Percentiles rank a stretch among this genome's conserved stretches.
phyloP scores from a whole-genome alignment of 1,140 invertebrate genomes.

The Dendrolimus kikuchii region DNA sequence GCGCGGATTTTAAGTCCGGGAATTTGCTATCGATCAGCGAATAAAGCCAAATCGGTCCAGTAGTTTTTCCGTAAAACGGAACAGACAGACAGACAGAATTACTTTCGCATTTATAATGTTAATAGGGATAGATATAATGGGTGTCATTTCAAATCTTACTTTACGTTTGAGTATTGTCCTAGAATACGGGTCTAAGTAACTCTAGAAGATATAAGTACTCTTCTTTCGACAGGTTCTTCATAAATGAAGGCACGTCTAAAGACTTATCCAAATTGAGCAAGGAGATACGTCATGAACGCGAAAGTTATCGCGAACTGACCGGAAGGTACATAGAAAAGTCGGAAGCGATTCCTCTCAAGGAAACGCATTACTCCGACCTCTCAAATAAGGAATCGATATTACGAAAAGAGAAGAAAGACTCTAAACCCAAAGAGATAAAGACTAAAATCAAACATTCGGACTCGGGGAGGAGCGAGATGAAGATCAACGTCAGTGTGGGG shows the following conservation, averaged over 20 bases:
- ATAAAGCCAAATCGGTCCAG: no score
- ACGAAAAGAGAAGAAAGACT: constrained; percentile 57
- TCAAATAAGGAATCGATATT: constrained; percentile 51
- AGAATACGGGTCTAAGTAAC: no score
- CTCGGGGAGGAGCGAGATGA: constrained; percentile 69
- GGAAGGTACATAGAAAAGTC: constrained; percentile 64
- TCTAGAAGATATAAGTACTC: no score
- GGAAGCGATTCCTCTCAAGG: constrained; percentile 45
- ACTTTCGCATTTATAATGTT: no score
- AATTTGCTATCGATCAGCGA: no score
- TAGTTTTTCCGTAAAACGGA: no score
- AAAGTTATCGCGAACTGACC: constrained; percentile 64
- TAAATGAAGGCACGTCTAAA: constrained; percentile 61
- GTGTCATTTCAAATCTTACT: no score
- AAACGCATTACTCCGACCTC: constrained; percentile 55
- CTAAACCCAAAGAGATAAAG: constrained; percentile 52
- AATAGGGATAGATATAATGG: no score
- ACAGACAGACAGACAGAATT: no score
- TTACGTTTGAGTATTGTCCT: no score
- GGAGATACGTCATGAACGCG: constrained; percentile 63
- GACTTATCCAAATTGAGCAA: constrained; percentile 63
- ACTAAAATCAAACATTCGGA: constrained; percentile 64
- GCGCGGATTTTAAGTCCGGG: no score
- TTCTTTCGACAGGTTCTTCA: constrained; percentile 41
- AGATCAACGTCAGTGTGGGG: constrained; percentile 61